Evolutionary conservation across 2,797 vertebrate genomes (phyloP), one percentile per base, ranked within the genome.

Genomic region (Peromyscus attwateri): DNA sequence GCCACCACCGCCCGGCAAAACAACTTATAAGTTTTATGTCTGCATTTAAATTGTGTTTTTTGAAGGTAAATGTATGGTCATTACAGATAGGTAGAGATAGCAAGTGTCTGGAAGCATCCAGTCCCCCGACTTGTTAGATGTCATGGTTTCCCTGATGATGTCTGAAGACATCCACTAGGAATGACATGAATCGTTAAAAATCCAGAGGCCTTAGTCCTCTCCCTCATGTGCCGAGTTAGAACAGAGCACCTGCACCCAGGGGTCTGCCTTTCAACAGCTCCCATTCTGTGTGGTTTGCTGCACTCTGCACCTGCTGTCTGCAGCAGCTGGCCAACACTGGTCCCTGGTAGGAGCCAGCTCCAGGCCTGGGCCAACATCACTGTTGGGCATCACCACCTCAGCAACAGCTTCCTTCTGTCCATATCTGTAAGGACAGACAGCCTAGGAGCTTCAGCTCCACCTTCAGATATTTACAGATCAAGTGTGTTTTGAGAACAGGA

Each of bases 11-110:
- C n/a, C n/a, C n/a, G n/a, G n/a, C n/a, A 70, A 94, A n/a, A 31
- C 52, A 76, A 71, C 13, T 87, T 1, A 14, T 9, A 80, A 70
- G 43, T 70, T 70, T 49, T 87, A 95, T 66, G 66, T 10, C 40
- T 91, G 6, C 49, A 31, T 66, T 91, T 91, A 94, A 87, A 68
- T 13, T 13, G 34, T 55, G n/a, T 77, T 97, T 97, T 64, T 14
- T 34, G 43, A 64, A 85, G 7, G 43, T 52, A 57, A 11, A 34
- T 84, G 2, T 34, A 6, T 40, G 29, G 29, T 70, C 52, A 55
- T 37, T 64, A 52, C 12, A 52, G 34, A 25, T 77, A 57, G 9
- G 23, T 1, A 29, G 52, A 70, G 57, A 23, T 12, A 25, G 19
- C 9, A 11, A 84, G 49, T 37, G 43, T 52, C 29, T 75, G 81